These are phyloP conservation scores for Neosilurus mollespiculum DNA, from an alignment of 2,797 vertebrate genomes.

Conservation along the genomic window DNA sequence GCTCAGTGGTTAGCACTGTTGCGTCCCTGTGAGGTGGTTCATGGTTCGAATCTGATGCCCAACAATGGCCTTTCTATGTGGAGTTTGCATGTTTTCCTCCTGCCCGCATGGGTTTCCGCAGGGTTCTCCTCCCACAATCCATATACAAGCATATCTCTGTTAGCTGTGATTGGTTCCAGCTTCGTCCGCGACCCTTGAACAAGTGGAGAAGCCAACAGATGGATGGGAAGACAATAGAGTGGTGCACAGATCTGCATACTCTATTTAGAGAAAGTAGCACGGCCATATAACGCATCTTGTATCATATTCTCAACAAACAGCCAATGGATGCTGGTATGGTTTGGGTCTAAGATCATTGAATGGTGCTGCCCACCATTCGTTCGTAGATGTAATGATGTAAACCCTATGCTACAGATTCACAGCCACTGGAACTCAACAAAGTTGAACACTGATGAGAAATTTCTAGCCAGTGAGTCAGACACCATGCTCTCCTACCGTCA, in stretches of 20 bases:
- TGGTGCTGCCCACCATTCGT: no score
- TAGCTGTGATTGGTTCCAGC: no score
- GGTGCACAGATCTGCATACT: background rate
- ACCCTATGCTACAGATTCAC: background rate
- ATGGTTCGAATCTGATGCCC: no score
- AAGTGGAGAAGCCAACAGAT: no score
- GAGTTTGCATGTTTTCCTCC: no score
- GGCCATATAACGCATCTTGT: background rate
- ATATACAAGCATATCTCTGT: no score
- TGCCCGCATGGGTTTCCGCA: no score
- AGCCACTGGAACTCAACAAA: background rate
- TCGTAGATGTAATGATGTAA: background rate
- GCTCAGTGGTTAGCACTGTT: no score
- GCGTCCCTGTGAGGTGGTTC: no score
- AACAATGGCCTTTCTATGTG: no score
- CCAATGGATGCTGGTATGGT: background rate
- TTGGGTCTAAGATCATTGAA: background rate
- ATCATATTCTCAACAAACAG: background rate
- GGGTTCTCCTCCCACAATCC: no score
- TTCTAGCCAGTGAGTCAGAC: background rate
- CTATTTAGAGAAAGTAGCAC: background rate
- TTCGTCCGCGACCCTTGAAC: no score
- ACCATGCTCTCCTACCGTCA: background rate
- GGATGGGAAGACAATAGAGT: background rate
- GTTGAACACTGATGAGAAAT: background rate